phyloP scores from a whole-genome alignment of 2,888 invertebrate species.

The Epinotia demarniana region DNA sequence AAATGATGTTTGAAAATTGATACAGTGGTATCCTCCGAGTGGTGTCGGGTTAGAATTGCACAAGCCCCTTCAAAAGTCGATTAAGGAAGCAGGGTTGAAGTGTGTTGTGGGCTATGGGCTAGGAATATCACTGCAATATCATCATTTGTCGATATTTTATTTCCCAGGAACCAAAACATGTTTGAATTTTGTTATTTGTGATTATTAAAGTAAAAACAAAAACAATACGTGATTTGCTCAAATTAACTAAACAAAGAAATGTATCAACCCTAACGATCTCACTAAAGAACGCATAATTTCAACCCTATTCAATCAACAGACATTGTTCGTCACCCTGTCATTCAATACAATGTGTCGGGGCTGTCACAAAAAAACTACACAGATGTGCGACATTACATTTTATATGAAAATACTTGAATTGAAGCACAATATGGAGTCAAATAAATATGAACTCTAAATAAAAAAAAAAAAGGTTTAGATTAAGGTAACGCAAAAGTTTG shows the following conservation, averaged over 20 bases:
- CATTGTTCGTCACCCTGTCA: constrained; percentile 26
- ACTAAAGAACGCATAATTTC: constrained; percentile 18
- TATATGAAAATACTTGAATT: neutral
- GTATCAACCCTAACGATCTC: constrained; percentile 10
- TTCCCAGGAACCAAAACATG: too few species aligned
- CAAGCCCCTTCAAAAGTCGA: too few species aligned
- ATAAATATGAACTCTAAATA: neutral
- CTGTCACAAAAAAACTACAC: constrained; percentile 28
- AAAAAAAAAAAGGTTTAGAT: neutral
- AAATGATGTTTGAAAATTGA: too few species aligned
- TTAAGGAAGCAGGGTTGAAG: too few species aligned
- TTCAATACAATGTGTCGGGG: constrained; percentile 25
- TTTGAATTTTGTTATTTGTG: too few species aligned
- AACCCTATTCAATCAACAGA: constrained; percentile 37
- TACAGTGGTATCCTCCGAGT: too few species aligned
- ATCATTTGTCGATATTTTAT: too few species aligned
- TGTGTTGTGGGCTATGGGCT: too few species aligned
- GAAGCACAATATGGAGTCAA: neutral
- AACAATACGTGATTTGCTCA: neutral
- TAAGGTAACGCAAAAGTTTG: neutral
- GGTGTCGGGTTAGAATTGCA: too few species aligned
- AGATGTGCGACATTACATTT: constrained; percentile 2
- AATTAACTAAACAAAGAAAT: neutral
- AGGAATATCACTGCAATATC: too few species aligned
- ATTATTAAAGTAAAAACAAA: neutral